A percentile compares a stretch with the other conserved stretches of the same genome.
Conservation (phyloP, 2,888 invertebrate genomes). For the Drosophila mercatorum region DNA sequence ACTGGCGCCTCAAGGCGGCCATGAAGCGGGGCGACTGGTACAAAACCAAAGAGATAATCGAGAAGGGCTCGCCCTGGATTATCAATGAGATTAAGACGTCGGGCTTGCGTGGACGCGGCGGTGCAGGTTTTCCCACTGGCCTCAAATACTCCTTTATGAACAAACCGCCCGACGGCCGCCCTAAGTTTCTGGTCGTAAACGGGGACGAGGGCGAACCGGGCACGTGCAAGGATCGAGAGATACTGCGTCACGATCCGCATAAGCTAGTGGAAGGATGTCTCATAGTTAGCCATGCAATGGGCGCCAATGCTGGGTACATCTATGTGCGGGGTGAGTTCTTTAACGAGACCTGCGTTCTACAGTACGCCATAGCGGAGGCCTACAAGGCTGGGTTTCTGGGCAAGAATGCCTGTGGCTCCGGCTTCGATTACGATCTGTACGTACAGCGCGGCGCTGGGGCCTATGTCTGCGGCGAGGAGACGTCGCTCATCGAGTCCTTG, state of each 20-base stretch:
- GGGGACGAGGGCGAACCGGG: constrained; percentile 99
- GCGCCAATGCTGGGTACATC: constrained; percentile 97
- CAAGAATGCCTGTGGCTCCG: constrained; percentile 85
- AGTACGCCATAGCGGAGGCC: constrained; percentile 92
- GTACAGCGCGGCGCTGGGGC: constrained; percentile 94
- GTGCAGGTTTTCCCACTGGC: constrained; percentile 99
- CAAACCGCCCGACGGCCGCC: constrained; percentile 96
- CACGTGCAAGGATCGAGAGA: constrained; percentile 99
- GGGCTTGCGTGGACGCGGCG: constrained; percentile 97
- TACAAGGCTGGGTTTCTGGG: constrained; percentile 97
- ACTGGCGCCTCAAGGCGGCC: constrained; percentile 97
- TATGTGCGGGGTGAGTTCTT: constrained; percentile 99
- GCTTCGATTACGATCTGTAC: constrained; percentile 98
- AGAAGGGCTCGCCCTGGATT: constrained; percentile 98
- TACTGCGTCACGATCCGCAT: constrained; percentile 99
- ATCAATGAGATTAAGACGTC: constrained; percentile 97
- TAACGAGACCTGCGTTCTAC: constrained; percentile 98
- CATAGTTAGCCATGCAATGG: constrained; percentile 96
- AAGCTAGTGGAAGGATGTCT: constrained; percentile 97
- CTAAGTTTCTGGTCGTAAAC: constrained; percentile 98
- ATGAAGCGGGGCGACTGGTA: constrained; percentile 97
- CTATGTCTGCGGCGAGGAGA: constrained; percentile 92
- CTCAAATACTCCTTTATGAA: constrained; percentile 99
- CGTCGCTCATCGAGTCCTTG: constrained; percentile 98
- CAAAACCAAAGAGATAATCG: constrained; percentile 96